These are phyloP conservation scores for Microcebus lehilahytsara DNA, from an alignment of 2,113 vertebrate genomes.

Conservation along the genomic window DNA sequence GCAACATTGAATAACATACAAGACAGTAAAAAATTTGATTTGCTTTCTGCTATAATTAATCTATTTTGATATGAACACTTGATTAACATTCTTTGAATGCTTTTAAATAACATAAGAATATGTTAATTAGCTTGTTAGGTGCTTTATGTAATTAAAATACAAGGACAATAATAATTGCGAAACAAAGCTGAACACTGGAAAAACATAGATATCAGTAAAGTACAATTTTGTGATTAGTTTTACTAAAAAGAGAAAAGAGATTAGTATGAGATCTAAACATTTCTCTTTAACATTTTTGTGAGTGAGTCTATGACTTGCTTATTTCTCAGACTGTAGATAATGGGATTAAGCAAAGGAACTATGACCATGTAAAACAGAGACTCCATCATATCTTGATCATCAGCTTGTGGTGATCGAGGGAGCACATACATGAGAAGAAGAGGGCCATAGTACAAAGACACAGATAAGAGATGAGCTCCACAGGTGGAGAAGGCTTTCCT, in stretches of 20 bases:
- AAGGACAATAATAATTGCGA: background rate
- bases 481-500: slow-evolving; percentile 44
- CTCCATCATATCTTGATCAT: slow-evolving; percentile 32
- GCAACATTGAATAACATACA: background rate
- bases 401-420: background rate
- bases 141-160: background rate
- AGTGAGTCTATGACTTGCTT: background rate
- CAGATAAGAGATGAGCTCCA: slow-evolving; percentile 6
- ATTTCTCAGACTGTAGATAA: slow-evolving; percentile 48
- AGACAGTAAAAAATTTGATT: background rate
- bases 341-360: slow-evolving; percentile 51
- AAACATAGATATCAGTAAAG: background rate
- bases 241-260: background rate
- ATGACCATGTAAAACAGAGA: slow-evolving; percentile 42
- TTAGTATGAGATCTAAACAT: background rate
- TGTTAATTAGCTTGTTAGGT: background rate
- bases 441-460: slow-evolving; percentile 59
- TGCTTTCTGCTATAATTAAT: background rate
- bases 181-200: background rate
- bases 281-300: background rate
- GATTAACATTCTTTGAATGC: background rate
- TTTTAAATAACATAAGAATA: background rate
- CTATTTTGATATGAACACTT: background rate
- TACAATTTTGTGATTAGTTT: background rate
- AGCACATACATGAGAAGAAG: slow-evolving; percentile 58